Evolutionary conservation across 2,888 invertebrate genomes (phyloP).

Genomic region (Noctua pronuba): DNA sequence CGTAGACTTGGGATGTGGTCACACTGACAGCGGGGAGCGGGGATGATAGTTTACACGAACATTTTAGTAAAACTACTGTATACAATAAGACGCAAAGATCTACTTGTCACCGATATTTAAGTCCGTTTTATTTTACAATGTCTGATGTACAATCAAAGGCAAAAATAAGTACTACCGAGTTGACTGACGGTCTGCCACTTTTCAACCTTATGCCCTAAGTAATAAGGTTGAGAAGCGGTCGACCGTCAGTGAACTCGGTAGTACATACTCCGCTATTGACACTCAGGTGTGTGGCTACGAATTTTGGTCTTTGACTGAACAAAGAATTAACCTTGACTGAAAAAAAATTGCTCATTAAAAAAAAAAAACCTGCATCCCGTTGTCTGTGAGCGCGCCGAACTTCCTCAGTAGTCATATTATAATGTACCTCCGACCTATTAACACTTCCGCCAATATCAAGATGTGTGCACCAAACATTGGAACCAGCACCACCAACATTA

Average conservation of each 20-base stretch:
- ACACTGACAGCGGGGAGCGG: conserved; percentile 29
- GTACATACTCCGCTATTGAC: not conserved
- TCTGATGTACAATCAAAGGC: not conserved
- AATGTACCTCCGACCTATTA: conserved; percentile 51
- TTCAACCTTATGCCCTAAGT: not conserved
- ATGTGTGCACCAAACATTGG: conserved; percentile 28
- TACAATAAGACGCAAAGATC: not conserved
- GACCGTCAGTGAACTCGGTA: not conserved
- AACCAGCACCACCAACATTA: conserved; percentile 1
- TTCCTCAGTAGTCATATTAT: conserved; percentile 34
- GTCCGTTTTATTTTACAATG: too few species aligned
- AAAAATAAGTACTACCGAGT: not conserved
- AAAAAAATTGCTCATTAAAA: not conserved
- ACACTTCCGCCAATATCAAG: conserved; percentile 48
- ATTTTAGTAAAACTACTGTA: conserved; percentile 1
- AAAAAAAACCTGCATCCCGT: not conserved
- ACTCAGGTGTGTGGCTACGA: not conserved
- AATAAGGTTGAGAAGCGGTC: not conserved
- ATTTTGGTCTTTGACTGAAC: not conserved
- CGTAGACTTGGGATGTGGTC: conserved; percentile 35
- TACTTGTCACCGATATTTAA: not conserved
- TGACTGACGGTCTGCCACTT: not conserved
- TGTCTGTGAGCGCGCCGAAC: conserved; percentile 1
- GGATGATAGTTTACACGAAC: not conserved
- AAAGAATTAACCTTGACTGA: not conserved